Conservation (phyloP, 2,113 vertebrate genomes). For the Osmerus eperlanus region DNA sequence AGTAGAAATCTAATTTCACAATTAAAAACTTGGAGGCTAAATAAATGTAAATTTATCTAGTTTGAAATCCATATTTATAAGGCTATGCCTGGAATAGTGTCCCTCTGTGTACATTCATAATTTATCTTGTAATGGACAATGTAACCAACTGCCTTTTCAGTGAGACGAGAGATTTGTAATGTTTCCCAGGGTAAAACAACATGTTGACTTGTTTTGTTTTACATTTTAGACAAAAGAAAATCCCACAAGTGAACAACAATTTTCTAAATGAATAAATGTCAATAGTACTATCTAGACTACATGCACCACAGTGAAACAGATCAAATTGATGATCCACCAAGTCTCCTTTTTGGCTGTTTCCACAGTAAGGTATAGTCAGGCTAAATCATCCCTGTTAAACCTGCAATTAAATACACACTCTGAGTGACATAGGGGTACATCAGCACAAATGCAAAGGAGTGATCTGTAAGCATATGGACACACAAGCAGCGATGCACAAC, state of each 20-base stretch:
- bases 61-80: conserved; percentile 47
- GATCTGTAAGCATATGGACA: not conserved
- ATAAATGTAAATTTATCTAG: conserved; percentile 49
- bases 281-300: no score
- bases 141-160: not conserved
- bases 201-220: not conserved
- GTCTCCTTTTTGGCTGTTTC: no score
- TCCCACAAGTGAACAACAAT: not conserved
- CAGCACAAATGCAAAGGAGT: conserved; percentile 20
- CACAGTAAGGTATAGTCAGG: no score
- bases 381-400: conserved; percentile 2
- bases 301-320: not conserved
- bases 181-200: conserved; percentile 14
- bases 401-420: conserved; percentile 1
- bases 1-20: conserved; percentile 38
- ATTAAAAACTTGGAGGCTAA: conserved; percentile 43
- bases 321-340: not conserved
- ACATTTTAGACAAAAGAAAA: not conserved
- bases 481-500: not conserved
- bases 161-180: conserved; percentile 9
- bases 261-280: no score
- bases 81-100: conserved; percentile 15
- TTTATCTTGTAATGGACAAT: conserved; percentile 6
- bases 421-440: not conserved
- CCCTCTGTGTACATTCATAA: conserved; percentile 14